Conservation (phyloP, 2,113 vertebrate species). For the Castor canadensis region DNA sequence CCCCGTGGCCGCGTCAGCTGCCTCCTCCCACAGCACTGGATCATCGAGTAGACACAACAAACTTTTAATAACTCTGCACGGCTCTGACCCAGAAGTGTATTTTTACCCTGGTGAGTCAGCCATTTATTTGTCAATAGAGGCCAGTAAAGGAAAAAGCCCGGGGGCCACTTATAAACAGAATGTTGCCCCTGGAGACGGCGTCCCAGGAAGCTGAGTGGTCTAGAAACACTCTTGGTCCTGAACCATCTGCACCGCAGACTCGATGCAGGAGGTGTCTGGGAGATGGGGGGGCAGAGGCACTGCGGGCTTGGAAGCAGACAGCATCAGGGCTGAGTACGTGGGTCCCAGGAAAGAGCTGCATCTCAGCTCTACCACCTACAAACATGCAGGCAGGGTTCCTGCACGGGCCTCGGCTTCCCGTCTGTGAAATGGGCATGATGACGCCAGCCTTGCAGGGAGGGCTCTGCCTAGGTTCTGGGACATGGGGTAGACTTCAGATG, state of each 20-base stretch:
- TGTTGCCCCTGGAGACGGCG: constrained; percentile 36
- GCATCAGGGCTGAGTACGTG: fast-evolving
- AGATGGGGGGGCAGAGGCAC: fast-evolving
- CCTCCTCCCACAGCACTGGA: background rate
- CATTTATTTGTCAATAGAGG: constrained; percentile 56
- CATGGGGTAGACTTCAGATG: fast-evolving
- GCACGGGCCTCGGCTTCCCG: background rate
- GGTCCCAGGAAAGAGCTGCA: fast-evolving
- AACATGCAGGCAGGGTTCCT: fast-evolving
- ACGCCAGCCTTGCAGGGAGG: fast-evolving
- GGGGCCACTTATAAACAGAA: constrained; percentile 55
- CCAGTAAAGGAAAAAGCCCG: background rate
- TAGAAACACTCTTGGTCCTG: background rate
- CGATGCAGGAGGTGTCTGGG: background rate
- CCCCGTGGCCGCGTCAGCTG: background rate
- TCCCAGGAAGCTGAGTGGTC: background rate
- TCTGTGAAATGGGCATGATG: fast-evolving
- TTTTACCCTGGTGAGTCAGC: constrained; percentile 54
- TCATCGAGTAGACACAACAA: constrained; percentile 53
- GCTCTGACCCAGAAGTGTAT: background rate
- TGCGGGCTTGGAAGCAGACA: fast-evolving
- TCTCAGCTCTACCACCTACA: background rate
- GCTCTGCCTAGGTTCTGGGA: background rate
- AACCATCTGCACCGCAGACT: background rate
- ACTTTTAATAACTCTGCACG: constrained; percentile 19